Percentiles rank a stretch among this genome's conserved stretches.
Conservation (phyloP, 2,888 invertebrate genomes). For the Pyrocoelia pectoralis region DNA sequence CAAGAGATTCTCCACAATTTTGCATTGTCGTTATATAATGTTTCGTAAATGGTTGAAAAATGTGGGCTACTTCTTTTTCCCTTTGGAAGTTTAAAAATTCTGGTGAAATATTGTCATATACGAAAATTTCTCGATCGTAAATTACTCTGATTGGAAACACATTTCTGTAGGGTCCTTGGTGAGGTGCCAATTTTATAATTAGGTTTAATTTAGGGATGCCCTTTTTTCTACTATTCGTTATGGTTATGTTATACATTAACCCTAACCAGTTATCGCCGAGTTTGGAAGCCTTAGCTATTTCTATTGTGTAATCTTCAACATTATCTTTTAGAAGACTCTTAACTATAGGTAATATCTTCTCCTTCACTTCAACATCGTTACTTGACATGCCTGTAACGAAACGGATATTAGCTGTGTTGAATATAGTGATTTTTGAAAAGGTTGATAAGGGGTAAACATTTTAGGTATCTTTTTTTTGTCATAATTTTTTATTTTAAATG, state of each 20-base stretch:
- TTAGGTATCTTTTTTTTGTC: too few species aligned
- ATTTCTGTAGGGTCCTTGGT: background rate
- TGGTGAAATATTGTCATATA: background rate
- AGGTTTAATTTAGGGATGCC: too few species aligned
- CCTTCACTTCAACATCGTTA: too few species aligned
- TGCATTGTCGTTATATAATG: background rate
- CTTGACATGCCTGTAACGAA: too few species aligned
- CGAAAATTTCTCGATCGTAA: slow-evolving; percentile 9
- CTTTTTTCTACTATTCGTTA: background rate
- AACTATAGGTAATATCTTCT: too few species aligned
- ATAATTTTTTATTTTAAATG: too few species aligned
- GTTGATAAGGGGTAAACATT: too few species aligned
- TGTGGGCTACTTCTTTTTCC: background rate
- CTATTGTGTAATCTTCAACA: too few species aligned
- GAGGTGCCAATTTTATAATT: background rate
- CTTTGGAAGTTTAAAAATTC: slow-evolving; percentile 8
- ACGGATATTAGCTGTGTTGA: too few species aligned
- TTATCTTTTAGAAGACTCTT: too few species aligned
- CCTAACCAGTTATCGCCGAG: background rate
- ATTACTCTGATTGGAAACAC: slow-evolving; percentile 2
- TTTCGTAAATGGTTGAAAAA: slow-evolving; percentile 9
- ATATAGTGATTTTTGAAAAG: too few species aligned
- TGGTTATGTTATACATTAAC: background rate
- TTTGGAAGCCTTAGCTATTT: too few species aligned
- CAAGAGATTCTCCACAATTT: background rate